These are phyloP conservation scores for Aplodontia rufa DNA, from an alignment of 2,113 vertebrate genomes.

Conservation along the genomic window DNA sequence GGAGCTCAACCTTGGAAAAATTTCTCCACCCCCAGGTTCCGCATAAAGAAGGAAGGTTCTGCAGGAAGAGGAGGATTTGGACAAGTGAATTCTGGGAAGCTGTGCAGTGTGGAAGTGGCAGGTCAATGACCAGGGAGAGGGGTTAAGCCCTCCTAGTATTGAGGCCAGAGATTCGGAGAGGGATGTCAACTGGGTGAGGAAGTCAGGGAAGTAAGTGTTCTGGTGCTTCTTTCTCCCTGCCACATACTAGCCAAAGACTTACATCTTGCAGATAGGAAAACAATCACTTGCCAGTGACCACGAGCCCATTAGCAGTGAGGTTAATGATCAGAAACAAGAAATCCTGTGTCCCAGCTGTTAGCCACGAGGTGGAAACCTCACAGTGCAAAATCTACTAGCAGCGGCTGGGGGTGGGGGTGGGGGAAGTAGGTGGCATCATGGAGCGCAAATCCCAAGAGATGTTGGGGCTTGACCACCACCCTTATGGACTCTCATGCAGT, in stretches of 20 bases:
- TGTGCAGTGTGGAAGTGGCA: neutral
- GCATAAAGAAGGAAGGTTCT: too few species aligned
- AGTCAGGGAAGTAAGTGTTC: neutral
- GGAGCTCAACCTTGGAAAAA: neutral
- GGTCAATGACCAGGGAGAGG: neutral
- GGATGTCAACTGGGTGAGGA: neutral
- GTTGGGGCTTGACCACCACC: neutral
- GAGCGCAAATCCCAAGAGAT: neutral
- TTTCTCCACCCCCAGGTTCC: neutral
- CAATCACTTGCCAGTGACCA: neutral
- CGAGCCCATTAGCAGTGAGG: neutral
- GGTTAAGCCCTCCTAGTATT: neutral
- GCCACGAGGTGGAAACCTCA: neutral
- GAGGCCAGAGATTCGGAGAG: neutral
- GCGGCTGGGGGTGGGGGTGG: neutral
- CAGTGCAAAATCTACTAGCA: neutral
- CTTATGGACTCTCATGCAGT: too few species aligned
- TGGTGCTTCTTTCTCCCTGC: neutral
- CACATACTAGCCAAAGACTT: neutral
- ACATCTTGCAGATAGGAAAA: neutral
- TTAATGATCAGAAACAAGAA: constrained; percentile 5
- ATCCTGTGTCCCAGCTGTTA: neutral
- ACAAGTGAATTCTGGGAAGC: constrained; percentile 50
- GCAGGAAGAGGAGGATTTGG: neutral
- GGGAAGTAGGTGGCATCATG: neutral